phyloP scores from a whole-genome alignment of 1,140 invertebrate species.

The Drosophila auraria region DNA sequence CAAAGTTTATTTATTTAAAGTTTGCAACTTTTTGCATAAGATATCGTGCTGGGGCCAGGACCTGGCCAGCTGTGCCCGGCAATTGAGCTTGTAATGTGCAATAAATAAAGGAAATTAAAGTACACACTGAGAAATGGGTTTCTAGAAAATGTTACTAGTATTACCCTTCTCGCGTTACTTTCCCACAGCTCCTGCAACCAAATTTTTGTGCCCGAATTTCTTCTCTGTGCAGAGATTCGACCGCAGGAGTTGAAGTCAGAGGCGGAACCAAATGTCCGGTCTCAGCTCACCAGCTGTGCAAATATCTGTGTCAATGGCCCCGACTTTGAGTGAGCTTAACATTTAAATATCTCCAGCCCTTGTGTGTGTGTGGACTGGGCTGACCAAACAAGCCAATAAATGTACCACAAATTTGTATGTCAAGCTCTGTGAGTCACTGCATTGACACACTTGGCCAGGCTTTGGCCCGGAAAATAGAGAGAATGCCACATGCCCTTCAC shows the following conservation, averaged over 20 bases:
- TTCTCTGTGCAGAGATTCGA: slow-evolving; percentile 4
- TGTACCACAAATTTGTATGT: slow-evolving; percentile 82
- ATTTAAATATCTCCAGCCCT: slow-evolving; percentile 50
- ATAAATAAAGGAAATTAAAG: slow-evolving; percentile 72
- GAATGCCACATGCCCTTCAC: slow-evolving; percentile 66
- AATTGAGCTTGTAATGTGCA: slow-evolving; percentile 64
- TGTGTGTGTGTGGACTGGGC: slow-evolving; percentile 20
- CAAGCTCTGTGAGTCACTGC: slow-evolving; percentile 69
- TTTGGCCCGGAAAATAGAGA: slow-evolving; percentile 51
- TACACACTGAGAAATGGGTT: slow-evolving; percentile 12
- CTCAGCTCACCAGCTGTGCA: slow-evolving; percentile 66
- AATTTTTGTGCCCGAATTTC: not conserved
- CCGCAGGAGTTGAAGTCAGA: slow-evolving; percentile 7
- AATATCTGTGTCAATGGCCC: slow-evolving; percentile 77
- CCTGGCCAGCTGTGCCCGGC: slow-evolving; percentile 14
- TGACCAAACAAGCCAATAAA: slow-evolving; percentile 82
- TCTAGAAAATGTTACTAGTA: too few species aligned
- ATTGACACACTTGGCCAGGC: slow-evolving; percentile 74
- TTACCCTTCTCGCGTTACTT: not conserved
- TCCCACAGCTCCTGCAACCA: not conserved
- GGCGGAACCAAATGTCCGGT: slow-evolving; percentile 38
- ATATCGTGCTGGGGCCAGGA: slow-evolving; percentile 52
- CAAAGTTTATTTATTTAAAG: slow-evolving; percentile 83
- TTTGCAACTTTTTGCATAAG: slow-evolving; percentile 74
- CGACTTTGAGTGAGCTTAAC: slow-evolving; percentile 62